Evolutionary conservation across 35 echinoderm and acorn worm species (phyloP).

Genomic region (Eucidaris tribuloides): DNA sequence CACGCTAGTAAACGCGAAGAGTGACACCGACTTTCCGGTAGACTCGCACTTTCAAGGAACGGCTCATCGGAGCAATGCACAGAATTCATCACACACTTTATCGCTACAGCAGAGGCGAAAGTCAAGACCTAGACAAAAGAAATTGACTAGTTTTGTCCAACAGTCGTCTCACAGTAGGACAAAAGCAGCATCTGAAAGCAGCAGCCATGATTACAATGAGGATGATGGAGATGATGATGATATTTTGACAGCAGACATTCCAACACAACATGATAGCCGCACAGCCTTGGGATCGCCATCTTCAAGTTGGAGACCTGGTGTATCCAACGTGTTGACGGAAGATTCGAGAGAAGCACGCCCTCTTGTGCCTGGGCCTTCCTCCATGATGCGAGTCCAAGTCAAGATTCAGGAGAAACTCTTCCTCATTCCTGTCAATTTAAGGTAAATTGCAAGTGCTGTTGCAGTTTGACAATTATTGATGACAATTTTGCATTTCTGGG

Average conservation of each 20-base stretch:
- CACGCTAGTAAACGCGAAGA: conserved; percentile 69
- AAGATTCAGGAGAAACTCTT: conserved; percentile 84
- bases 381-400: conserved; percentile 81
- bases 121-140: conserved; percentile 37
- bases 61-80: not conserved
- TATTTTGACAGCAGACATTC: not conserved
- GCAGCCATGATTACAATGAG: too few relatives aligned
- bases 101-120: conserved; percentile 4
- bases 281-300: too few relatives aligned
- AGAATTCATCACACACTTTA: not conserved
- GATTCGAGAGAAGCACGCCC: not conserved
- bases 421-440: conserved; percentile 72
- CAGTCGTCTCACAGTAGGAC: not conserved
- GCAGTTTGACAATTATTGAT: not conserved
- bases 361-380: not conserved
- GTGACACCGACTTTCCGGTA: conserved; percentile 12
- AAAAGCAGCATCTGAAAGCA: not conserved
- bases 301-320: not conserved
- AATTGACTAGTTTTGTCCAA: conserved; percentile 20
- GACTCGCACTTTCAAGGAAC: not conserved
- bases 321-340: not conserved
- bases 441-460: conserved; percentile 15
- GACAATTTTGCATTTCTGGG: too few relatives aligned
- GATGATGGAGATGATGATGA: conserved; percentile 28
- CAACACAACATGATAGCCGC: not conserved